Percentiles rank a stretch among this genome's conserved stretches.
Conservation (phyloP, 2,113 vertebrate genomes). For the Podarcis cretensis region DNA sequence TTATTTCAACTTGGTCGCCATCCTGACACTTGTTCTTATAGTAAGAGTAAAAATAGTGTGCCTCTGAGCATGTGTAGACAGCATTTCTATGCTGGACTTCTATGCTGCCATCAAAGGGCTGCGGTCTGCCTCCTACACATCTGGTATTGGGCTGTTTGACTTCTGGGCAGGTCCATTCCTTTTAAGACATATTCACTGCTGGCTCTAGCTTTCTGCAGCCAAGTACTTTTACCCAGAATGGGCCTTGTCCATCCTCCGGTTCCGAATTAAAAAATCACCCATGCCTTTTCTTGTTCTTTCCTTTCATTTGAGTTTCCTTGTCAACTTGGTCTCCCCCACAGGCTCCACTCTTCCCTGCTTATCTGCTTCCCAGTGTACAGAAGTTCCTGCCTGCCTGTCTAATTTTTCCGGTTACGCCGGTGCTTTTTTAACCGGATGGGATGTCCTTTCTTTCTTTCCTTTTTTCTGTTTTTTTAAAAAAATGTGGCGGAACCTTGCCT, state of each 20-base stretch:
- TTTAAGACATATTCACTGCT: background rate
- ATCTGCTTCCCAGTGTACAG: background rate
- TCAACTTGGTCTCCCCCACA: background rate
- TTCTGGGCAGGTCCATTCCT: background rate
- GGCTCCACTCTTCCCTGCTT: slow-evolving; percentile 16
- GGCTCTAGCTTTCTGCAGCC: background rate
- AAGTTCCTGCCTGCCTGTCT: slow-evolving; percentile 27
- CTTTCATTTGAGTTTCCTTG: background rate
- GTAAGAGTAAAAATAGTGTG: background rate
- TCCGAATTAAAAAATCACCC: rapidly evolving
- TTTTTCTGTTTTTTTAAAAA: background rate
- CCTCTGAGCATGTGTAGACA: background rate
- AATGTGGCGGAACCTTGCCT: background rate
- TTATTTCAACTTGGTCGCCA: background rate
- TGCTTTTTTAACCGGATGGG: background rate
- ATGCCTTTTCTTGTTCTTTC: background rate
- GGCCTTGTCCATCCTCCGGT: background rate
- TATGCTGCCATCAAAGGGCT: background rate
- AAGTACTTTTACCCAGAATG: background rate
- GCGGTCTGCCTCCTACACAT: background rate
- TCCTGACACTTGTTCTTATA: background rate
- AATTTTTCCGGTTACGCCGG: slow-evolving; percentile 11
- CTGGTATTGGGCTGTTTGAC: background rate
- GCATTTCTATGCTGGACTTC: background rate
- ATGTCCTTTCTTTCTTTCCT: too few species aligned